A percentile compares a stretch with the other conserved stretches of the same genome.
These are phyloP conservation scores for Acridotheres tristis DNA, from an alignment of 2,797 vertebrate species.

Conservation along the genomic window DNA sequence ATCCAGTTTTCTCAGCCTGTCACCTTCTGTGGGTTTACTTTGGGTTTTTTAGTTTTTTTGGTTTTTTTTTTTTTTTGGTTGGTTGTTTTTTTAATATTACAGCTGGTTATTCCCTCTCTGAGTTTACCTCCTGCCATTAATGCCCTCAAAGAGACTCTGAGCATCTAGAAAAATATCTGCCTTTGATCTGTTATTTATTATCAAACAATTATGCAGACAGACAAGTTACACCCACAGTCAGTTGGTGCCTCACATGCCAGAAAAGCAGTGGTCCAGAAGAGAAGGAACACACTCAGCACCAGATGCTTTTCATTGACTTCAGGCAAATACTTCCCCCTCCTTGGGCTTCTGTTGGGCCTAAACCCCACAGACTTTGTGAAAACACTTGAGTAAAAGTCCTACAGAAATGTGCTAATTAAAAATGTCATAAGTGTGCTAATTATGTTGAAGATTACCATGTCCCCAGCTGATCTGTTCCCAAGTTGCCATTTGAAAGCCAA, in stretches of 20 bases:
- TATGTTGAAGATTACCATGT: not conserved
- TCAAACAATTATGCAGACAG: conserved; percentile 54
- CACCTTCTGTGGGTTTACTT: not conserved
- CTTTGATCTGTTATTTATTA: conserved; percentile 61
- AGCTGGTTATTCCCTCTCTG: not conserved
- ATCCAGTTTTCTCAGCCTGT: not conserved
- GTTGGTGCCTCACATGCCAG: not conserved
- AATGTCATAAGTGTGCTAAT: not conserved
- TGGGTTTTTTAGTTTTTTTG: not conserved
- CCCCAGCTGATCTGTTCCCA: not conserved
- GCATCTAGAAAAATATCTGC: conserved; percentile 14
- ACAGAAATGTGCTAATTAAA: conserved; percentile 1
- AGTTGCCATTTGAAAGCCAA: conserved; percentile 14
- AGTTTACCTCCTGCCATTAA: not conserved
- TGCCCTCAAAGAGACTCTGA: not conserved
- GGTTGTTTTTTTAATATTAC: not conserved
- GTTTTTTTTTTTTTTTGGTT: rapidly evolving
- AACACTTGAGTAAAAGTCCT: not conserved
- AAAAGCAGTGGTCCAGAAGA: not conserved
- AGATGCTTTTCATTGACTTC: not conserved
- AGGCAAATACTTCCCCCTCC: not conserved
- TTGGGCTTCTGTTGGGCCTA: not conserved
- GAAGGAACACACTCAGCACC: not conserved
- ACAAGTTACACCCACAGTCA: not conserved
- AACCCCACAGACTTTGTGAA: not conserved